A percentile compares a stretch with the other conserved stretches of the same genome.
phyloP scores from a whole-genome alignment of 1,140 invertebrate genomes.

The Cydia strobilella region DNA sequence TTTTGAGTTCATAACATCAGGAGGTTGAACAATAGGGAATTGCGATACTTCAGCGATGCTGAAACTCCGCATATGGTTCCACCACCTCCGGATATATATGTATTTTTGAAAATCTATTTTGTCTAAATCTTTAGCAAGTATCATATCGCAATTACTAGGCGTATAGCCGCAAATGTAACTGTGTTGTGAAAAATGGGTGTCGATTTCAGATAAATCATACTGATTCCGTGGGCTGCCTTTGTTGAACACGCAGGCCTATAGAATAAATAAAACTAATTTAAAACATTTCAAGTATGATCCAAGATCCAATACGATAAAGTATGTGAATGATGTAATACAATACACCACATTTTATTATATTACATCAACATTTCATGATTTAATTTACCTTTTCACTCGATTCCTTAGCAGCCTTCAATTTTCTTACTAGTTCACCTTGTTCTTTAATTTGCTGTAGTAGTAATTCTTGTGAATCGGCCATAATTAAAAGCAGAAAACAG shows the following conservation, averaged over 20 bases:
- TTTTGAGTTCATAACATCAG: slow-evolving; percentile 49
- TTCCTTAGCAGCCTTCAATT: slow-evolving; percentile 90
- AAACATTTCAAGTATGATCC: slow-evolving; percentile 37
- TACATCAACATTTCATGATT: too few species aligned
- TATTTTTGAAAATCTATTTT: slow-evolving; percentile 65
- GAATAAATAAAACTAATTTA: slow-evolving; percentile 52
- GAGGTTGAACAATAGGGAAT: slow-evolving; percentile 61
- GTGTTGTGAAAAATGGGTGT: slow-evolving; percentile 72
- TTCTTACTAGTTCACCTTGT: slow-evolving; percentile 90
- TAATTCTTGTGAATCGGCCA: slow-evolving; percentile 73
- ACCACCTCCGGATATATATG: slow-evolving; percentile 82
- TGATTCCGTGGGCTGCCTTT: slow-evolving; percentile 35
- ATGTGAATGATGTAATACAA: slow-evolving; percentile 50
- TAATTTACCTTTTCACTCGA: slow-evolving; percentile 85
- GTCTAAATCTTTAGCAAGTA: slow-evolving; percentile 72
- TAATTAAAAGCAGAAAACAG: slow-evolving; percentile 41
- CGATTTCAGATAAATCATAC: slow-evolving; percentile 59
- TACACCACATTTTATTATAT: slow-evolving; percentile 15
- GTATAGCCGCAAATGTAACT: slow-evolving; percentile 82
- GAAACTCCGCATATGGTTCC: slow-evolving; percentile 82
- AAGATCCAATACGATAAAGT: not conserved
- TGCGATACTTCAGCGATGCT: slow-evolving; percentile 72
- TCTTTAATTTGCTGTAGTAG: slow-evolving; percentile 86
- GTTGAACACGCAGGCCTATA: slow-evolving; percentile 44
- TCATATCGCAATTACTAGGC: slow-evolving; percentile 78